Evolutionary conservation across 2,888 invertebrate genomes (phyloP).

Genomic region (Chrysodeixis includens): DNA sequence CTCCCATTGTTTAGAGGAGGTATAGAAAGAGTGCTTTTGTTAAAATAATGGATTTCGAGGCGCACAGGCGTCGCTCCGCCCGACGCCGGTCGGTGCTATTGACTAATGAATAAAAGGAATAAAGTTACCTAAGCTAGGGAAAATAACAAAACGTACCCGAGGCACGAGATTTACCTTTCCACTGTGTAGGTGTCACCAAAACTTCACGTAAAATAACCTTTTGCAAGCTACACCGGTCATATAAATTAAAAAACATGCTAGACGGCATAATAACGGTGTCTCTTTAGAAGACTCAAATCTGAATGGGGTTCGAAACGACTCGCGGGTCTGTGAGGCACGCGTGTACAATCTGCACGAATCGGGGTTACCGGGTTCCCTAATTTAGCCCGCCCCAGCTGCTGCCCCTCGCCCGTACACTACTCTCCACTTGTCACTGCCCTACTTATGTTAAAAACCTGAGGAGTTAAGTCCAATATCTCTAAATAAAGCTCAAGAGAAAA

Average conservation of each 20-base stretch:
- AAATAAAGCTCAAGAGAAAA: not conserved
- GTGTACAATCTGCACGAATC: conserved; percentile 13
- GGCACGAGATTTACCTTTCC: too few species aligned
- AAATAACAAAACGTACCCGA: not conserved
- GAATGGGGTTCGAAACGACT: not conserved
- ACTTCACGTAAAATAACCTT: too few species aligned
- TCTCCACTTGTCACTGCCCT: not conserved
- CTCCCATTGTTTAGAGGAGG: not conserved
- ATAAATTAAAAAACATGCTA: not conserved
- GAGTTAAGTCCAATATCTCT: not conserved
- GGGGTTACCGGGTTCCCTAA: conserved; percentile 41
- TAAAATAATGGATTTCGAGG: not conserved
- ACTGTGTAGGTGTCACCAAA: too few species aligned
- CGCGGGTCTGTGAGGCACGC: not conserved
- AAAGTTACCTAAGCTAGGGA: not conserved
- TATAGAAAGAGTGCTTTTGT: not conserved
- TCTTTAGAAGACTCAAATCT: not conserved
- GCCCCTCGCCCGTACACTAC: too few species aligned
- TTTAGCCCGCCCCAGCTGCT: conserved; percentile 13
- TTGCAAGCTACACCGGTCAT: not conserved
- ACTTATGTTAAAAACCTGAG: conserved; percentile 7
- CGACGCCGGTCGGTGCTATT: too few species aligned
- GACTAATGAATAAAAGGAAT: not conserved
- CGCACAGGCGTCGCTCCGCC: not conserved
- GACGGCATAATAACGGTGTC: not conserved